These are phyloP conservation scores for Gopherus evgoodei DNA, from an alignment of 2,113 vertebrate genomes.

Conservation along the genomic window DNA sequence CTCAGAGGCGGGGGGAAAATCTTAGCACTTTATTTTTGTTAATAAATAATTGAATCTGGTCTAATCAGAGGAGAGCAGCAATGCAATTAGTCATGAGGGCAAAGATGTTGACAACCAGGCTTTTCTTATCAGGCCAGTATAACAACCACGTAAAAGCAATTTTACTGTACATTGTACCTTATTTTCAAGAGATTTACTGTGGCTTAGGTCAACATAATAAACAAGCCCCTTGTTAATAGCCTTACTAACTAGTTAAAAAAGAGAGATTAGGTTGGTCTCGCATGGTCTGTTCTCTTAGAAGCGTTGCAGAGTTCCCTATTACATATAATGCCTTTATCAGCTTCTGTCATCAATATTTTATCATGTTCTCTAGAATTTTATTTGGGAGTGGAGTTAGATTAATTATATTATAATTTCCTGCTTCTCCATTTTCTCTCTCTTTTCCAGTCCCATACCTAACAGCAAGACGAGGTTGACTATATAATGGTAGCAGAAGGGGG, in stretches of 20 bases:
- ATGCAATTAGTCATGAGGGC: background rate
- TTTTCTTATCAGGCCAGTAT: conserved; percentile 13
- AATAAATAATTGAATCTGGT: conserved; percentile 12
- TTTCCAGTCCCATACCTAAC: background rate
- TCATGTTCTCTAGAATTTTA: background rate
- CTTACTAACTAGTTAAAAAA: conserved; percentile 7
- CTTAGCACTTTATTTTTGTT: conserved; percentile 16
- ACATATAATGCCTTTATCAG: background rate
- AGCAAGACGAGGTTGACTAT: background rate
- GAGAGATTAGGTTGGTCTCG: background rate
- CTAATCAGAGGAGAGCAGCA: conserved; percentile 22
- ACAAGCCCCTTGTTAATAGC: background rate
- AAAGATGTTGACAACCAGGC: background rate
- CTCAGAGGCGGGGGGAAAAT: conserved; percentile 10
- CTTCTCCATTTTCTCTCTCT: background rate
- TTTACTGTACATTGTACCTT: conserved; percentile 19
- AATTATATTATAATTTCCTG: background rate
- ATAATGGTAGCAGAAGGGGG: background rate
- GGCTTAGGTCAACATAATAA: conserved; percentile 3
- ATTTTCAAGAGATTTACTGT: conserved; percentile 8
- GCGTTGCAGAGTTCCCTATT: background rate
- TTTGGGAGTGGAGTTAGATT: background rate
- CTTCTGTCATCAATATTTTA: background rate
- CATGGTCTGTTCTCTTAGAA: background rate
- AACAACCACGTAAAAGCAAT: background rate